Base-by-base conservation (phyloP, 2,113 vertebrate genomes). In the Cyprichromis sp. region DNA sequence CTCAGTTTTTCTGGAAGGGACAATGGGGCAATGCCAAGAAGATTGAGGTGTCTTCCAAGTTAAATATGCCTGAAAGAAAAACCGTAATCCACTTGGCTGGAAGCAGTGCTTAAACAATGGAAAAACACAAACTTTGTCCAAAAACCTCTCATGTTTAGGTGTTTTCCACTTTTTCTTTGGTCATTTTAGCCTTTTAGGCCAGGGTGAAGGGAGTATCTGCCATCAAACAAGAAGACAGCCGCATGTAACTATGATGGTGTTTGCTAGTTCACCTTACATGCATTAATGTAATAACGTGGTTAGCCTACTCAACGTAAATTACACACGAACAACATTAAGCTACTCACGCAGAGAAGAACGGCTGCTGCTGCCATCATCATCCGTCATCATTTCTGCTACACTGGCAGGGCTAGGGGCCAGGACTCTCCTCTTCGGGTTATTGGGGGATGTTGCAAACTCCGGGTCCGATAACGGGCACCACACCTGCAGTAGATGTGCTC, bases 291-390 rank as follows among this genome's bases (percentile, higher is more conserved):
- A 50, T 50, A 50, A 9, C 8, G 4, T 19, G 16, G 47, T 50
- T 19, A 50, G 47, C 17, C 17, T 19, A 50, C 3, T 50, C 4
- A 50, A 50, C 2, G 1, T 50, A 50, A 50, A 50, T 50, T 50
- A 50, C 8, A 19, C 4, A 50, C 0, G 2, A 3, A 50, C 50
- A 9, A 52, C 50, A 52, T 52, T 9, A 52, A n/a, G 50, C 17
- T 52, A 52, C 8, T 52, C 1, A 0, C 50, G 0, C 50, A 52
- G 50, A n/a, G 17, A 52, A 52, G 17, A 52, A 9, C 0, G 2
- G 2, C 8, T n/a, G 8, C 17, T 47, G 14, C 45, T 47, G 45
- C 45, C 45, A 45, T 47, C 45, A 47, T 16, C 45, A 17, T 17
- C 45, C 1, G 14, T 17, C 14, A 47, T 17, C 14, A 47, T 17